phyloP scores from a whole-genome alignment of 2,113 vertebrate genomes.

The Oryzias celebensis region DNA sequence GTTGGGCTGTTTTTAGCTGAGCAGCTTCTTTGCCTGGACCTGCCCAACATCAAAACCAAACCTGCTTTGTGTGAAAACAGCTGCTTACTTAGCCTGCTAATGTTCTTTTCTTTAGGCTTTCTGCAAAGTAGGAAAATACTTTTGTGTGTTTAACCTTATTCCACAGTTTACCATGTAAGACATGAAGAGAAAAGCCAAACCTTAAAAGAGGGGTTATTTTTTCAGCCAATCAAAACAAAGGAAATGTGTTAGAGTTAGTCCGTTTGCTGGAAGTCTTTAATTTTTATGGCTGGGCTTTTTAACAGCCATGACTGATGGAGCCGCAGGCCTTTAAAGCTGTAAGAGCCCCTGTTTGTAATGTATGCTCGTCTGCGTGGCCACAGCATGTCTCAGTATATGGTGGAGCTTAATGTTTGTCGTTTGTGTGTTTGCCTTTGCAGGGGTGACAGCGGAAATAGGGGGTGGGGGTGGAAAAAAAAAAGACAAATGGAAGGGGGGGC shows the following conservation, averaged over 20 bases:
- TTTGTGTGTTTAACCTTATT: background rate
- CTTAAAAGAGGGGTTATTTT: slow-evolving; percentile 55
- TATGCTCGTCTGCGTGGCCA: slow-evolving; percentile 42
- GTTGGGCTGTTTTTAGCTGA: slow-evolving; percentile 2
- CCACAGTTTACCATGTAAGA: slow-evolving; percentile 20
- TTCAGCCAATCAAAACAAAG: slow-evolving; percentile 69
- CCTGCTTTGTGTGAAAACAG: slow-evolving; percentile 27
- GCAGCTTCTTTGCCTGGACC: slow-evolving; percentile 30
- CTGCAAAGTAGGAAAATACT: background rate
- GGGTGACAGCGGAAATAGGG: slow-evolving; percentile 10
- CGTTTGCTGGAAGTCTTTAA: slow-evolving; percentile 73
- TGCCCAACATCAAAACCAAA: slow-evolving; percentile 20
- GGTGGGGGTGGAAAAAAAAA: slow-evolving; percentile 9
- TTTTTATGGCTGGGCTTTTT: slow-evolving; percentile 67
- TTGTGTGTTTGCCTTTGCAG: slow-evolving; percentile 37
- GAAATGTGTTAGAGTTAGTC: slow-evolving; percentile 65
- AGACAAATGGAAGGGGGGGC: slow-evolving; percentile 7
- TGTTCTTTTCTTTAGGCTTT: slow-evolving; percentile 21
- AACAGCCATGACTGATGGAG: slow-evolving; percentile 72
- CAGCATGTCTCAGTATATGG: slow-evolving; percentile 42
- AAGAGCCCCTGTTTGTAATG: slow-evolving; percentile 58
- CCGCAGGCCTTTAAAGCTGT: slow-evolving; percentile 57
- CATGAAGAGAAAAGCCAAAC: slow-evolving; percentile 50
- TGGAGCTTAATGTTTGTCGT: slow-evolving; percentile 30
- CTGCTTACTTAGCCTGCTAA: slow-evolving; percentile 7